Conservation (phyloP, 2,113 vertebrate genomes). For the Thomomys bottae region DNA sequence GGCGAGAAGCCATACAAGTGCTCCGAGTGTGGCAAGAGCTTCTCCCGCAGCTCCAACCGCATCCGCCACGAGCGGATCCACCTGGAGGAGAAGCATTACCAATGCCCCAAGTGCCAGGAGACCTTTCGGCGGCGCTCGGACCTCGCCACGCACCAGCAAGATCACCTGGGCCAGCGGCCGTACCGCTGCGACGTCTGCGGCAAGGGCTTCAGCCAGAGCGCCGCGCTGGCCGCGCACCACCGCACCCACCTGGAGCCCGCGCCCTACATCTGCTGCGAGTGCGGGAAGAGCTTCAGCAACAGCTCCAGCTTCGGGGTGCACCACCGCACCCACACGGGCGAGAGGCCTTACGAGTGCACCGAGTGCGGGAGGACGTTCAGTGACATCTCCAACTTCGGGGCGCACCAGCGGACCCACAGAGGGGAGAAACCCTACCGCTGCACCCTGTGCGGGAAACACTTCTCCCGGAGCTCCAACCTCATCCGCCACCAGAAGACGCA, state of each 20-base stretch:
- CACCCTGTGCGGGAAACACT: constrained; percentile 79
- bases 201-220: constrained; percentile 78
- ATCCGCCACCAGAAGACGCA: constrained; percentile 83
- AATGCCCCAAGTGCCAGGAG: constrained; percentile 79
- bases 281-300: constrained; percentile 80
- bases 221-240: constrained; percentile 68
- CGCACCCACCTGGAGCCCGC: constrained; percentile 77
- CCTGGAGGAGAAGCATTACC: constrained; percentile 79
- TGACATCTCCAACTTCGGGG: constrained; percentile 75
- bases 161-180: constrained; percentile 77
- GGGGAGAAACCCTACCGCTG: constrained; percentile 82
- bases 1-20: constrained; percentile 72
- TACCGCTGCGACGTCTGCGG: constrained; percentile 79
- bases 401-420: constrained; percentile 82
- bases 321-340: constrained; percentile 72
- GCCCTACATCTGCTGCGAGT: constrained; percentile 79
- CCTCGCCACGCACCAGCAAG: constrained; percentile 78
- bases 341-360: not conserved
- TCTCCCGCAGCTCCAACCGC: constrained; percentile 76
- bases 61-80: constrained; percentile 78
- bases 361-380: constrained; percentile 76
- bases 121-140: constrained; percentile 77
- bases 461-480: constrained; percentile 82
- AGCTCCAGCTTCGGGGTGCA: constrained; percentile 81
- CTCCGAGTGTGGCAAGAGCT: constrained; percentile 79